Evolutionary conservation across 2,888 invertebrate species (phyloP), one percentile per base, ranked within the genome.

Genomic region (Plagiodera versicolora): DNA sequence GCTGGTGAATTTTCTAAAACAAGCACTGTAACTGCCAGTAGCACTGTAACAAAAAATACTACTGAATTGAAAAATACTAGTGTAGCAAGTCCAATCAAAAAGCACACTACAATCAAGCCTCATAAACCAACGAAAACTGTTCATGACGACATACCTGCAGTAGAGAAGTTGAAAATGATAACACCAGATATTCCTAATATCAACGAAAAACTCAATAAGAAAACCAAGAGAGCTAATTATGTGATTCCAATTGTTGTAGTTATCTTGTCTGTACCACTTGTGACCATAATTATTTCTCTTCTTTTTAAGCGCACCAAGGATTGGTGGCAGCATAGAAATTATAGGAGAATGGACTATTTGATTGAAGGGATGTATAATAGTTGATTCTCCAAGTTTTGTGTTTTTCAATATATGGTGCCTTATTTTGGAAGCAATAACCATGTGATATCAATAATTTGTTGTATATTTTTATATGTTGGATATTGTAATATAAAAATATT

Each of bases 331-430:
- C 90, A 92, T 67, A 84, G 93, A 69, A 92, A 94, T 79, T 94
- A 94, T 74, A 86, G 90, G 65, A 84, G 92, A 76, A 93, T 94
- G 92, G 93, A 94, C 79, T 93, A 91, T 75, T 83, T 94, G 11
- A 89, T 94, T 58, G 93, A 94, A 79, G 94, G 93, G 71, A 92
- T 94, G 90, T 94, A 94, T 75, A 92, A 92, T 81, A 91, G 91
- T 75, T 91, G 65, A 53, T 6, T 47, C 30, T 20, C 61, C 50
- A 18, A 56, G 30, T 54, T 9, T 53, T 57, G 10, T 53, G 16
- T 53, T 9, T 44, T 44, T 19, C 1, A 46, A 16, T 46, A 10
- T n/a, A 24, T 44, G 19, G 39, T 53, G 32, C 47, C 32, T 46
- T 20, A 45, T 32, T 17, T 30, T 11, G 32, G 24, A 67, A 64